Base-by-base conservation (phyloP, 1,140 invertebrate genomes). In the Drosophila paulistorum region DNA sequence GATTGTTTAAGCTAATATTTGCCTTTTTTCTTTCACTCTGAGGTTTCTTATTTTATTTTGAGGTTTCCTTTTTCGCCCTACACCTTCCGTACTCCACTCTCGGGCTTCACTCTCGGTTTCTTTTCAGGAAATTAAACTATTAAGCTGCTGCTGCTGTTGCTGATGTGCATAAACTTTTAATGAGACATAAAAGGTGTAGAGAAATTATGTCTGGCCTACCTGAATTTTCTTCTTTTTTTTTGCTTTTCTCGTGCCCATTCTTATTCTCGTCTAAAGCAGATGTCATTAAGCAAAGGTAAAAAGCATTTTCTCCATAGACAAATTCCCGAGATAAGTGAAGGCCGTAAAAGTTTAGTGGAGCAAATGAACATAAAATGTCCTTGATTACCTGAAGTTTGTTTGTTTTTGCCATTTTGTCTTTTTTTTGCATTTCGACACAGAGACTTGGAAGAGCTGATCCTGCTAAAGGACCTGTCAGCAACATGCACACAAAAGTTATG, bases 101-200 rank as follows among this genome's bases (percentile, higher is more conserved):
- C 37, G 10, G 3, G 35, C 7, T 37, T 10, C 37, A 13, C 45
- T 65, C 45, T 62, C 30, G 51, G 65, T 55, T 48, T 58, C 17
- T 64, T 45, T 74, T 59, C 70, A 79, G 76, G 79, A 82, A 86
- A 86, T 86, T 82, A 87, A 86, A 87, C 83, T 87, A 82, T 86
- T 81, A 86, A 70, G 68, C 41, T 73, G 33, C 65, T 79, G 71
- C 59, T 54, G 41, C 58, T 35, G 64, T 39, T 33, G 55, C 55
- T 67, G 69, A 71, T 71, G 67, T 73, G 60, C 78, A 68, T 79
- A 72, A 86, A 85, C 42, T 86, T 79, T 87, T 87, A 86, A 86
- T 86, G 83, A 65, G 71, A 77, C 79, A 85, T 79, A 74, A 81
- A 81, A 71, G 83, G 68, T 71, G 77, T 65, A 57, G 17, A 26